Evolutionary conservation across 1,140 invertebrate genomes (phyloP).

Genomic region (Asbolus verrucosus): DNA sequence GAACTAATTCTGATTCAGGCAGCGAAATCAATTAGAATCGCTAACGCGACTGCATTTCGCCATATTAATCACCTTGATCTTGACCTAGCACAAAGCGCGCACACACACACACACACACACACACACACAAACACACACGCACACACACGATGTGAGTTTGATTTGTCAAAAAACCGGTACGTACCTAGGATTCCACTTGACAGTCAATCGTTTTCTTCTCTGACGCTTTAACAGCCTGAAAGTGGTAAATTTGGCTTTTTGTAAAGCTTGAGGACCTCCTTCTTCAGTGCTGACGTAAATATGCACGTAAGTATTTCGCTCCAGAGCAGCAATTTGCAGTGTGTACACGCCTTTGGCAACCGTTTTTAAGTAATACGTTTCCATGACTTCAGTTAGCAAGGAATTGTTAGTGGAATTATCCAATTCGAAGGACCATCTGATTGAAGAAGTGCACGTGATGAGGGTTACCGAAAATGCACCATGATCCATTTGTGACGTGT

Average conservation of each 20-base stretch:
- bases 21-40: slow-evolving; percentile 39
- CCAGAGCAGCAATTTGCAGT: slow-evolving; percentile 56
- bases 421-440: slow-evolving; percentile 58
- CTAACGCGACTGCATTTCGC: slow-evolving; percentile 42
- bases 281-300: slow-evolving; percentile 63
- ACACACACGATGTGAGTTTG: too few relatives aligned
- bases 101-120: too few relatives aligned
- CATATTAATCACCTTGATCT: slow-evolving; percentile 37
- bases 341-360: slow-evolving; percentile 53
- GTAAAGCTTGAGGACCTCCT: slow-evolving; percentile 58
- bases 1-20: slow-evolving; percentile 47
- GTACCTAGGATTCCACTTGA: slow-evolving; percentile 65
- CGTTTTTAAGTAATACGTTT: slow-evolving; percentile 33
- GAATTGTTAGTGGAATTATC: background rate
- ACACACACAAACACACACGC: too few relatives aligned
- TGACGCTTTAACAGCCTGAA: slow-evolving; percentile 57
- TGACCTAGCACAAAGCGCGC: slow-evolving; percentile 10
- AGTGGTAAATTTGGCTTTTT: slow-evolving; percentile 44
- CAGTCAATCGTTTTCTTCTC: slow-evolving; percentile 59
- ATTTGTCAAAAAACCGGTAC: too few relatives aligned
- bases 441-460: slow-evolving; percentile 63
- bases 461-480: slow-evolving; percentile 61
- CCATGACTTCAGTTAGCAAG: slow-evolving; percentile 36
- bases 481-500: slow-evolving; percentile 57
- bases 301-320: slow-evolving; percentile 61